Evolutionary conservation across 2,888 invertebrate genomes (phyloP).

Genomic region (Imbricaverruca yamaguchii): DNA sequence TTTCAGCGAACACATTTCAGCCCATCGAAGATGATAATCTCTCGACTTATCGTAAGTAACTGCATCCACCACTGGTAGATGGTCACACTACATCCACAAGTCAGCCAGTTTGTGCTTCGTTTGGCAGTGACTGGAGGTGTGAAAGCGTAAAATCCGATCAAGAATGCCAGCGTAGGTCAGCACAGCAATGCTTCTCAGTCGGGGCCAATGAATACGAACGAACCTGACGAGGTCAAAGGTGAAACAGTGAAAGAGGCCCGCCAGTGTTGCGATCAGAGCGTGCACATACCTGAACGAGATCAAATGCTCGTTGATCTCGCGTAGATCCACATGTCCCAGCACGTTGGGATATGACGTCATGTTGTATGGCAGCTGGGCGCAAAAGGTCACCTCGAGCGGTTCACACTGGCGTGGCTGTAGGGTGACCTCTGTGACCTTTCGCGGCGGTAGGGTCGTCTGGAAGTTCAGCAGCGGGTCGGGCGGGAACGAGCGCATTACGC

Average conservation of each 20-base stretch:
- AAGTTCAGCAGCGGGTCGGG: neutral
- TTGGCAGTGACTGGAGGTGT: neutral
- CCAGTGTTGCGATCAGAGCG: neutral
- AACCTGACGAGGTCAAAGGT: neutral
- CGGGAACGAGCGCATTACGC: neutral
- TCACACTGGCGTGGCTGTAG: constrained; percentile 33
- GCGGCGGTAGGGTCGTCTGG: neutral
- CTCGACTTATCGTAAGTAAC: too few relatives aligned
- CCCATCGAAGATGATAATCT: too few relatives aligned
- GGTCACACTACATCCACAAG: neutral
- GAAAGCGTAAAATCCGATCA: constrained; percentile 4
- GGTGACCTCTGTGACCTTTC: neutral
- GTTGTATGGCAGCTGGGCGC: constrained; percentile 58
- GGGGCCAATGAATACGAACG: neutral
- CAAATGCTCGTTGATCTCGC: constrained; percentile 63
- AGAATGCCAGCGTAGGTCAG: neutral
- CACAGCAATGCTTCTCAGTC: neutral
- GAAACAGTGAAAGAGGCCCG: neutral
- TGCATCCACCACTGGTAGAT: too few relatives aligned
- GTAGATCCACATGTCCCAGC: constrained; percentile 56
- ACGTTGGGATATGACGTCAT: constrained; percentile 75
- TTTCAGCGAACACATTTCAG: too few relatives aligned
- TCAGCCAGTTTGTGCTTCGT: neutral
- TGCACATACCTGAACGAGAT: constrained; percentile 56
- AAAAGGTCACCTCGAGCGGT: constrained; percentile 35